Percentiles rank a stretch among this genome's conserved stretches.
phyloP scores from a whole-genome alignment of 1,140 invertebrate species.

The Eriosoma lanigerum region DNA sequence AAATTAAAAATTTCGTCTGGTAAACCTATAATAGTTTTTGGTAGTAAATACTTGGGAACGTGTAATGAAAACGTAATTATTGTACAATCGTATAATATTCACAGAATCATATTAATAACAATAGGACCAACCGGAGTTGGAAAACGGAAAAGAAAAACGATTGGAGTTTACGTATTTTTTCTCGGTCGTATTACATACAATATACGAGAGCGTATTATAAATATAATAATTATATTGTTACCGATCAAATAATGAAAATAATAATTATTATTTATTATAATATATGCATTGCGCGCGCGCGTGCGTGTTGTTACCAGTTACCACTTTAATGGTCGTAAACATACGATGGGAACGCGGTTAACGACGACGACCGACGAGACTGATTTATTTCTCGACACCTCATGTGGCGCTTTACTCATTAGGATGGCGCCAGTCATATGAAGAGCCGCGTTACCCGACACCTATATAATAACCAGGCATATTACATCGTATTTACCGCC shows the following conservation, averaged over 20 bases:
- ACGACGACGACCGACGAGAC: slow-evolving; percentile 40
- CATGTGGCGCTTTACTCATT: slow-evolving; percentile 52
- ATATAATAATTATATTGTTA: neutral
- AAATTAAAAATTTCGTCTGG: too few relatives aligned
- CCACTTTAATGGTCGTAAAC: neutral
- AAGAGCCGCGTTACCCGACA: slow-evolving; percentile 40
- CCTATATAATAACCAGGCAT: neutral
- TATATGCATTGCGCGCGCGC: neutral
- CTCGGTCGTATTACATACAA: neutral
- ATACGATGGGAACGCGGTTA: slow-evolving; percentile 42
- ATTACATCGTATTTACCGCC: neutral
- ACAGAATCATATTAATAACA: too few relatives aligned
- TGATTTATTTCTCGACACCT: slow-evolving; percentile 52
- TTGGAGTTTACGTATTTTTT: neutral
- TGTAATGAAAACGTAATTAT: too few relatives aligned
- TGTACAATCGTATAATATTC: too few relatives aligned
- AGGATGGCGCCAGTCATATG: slow-evolving; percentile 40
- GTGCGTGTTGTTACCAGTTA: neutral
- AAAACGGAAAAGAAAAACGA: too few relatives aligned
- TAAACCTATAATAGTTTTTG: too few relatives aligned
- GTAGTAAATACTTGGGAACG: too few relatives aligned
- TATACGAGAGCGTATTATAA: neutral
- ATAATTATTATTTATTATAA: slow-evolving; percentile 11
- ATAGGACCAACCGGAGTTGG: too few relatives aligned
- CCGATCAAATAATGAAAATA: slow-evolving; percentile 14